Evolutionary conservation across 2,888 invertebrate genomes (phyloP).

Genomic region (Tromatobia lineatoria): DNA sequence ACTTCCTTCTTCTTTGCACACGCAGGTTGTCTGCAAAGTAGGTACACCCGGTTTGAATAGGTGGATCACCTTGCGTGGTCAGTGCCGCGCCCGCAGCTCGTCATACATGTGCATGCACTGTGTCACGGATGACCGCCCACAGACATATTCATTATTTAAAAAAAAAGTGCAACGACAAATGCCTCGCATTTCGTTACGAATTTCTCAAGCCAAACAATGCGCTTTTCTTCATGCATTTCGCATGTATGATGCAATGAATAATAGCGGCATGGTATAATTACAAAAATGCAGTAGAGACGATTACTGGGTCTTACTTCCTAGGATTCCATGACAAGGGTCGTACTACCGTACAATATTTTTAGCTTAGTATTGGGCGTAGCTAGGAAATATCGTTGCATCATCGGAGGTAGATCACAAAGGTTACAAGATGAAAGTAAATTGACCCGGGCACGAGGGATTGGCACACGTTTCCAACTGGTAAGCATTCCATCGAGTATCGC

Average conservation of each 20-base stretch:
- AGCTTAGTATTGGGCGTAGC: conserved; percentile 40
- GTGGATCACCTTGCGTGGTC: conserved; percentile 77
- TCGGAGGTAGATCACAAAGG: conserved; percentile 75
- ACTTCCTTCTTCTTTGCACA: conserved; percentile 53
- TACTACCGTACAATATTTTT: conserved; percentile 24
- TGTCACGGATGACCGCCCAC: conserved; percentile 57
- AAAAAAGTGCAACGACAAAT: conserved; percentile 28
- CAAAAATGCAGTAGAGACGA: not conserved
- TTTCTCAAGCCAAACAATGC: conserved; percentile 30
- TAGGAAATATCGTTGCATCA: conserved; percentile 70
- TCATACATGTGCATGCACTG: not conserved
- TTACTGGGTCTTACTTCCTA: not conserved
- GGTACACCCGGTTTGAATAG: conserved; percentile 71
- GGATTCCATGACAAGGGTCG: conserved; percentile 18
- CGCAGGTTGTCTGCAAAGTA: conserved; percentile 24
- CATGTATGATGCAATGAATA: not conserved
- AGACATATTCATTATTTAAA: conserved; percentile 27
- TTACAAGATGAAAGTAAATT: conserved; percentile 81
- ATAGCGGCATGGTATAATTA: not conserved
- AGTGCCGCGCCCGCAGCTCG: conserved; percentile 61
- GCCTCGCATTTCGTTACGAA: conserved; percentile 18
- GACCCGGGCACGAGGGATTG: conserved; percentile 69
- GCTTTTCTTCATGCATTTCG: not conserved
- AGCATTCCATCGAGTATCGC: conserved; percentile 5
- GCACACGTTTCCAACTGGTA: conserved; percentile 21